Base-by-base conservation (phyloP, 2,113 vertebrate species). In the Notarius quadriscutis region DNA sequence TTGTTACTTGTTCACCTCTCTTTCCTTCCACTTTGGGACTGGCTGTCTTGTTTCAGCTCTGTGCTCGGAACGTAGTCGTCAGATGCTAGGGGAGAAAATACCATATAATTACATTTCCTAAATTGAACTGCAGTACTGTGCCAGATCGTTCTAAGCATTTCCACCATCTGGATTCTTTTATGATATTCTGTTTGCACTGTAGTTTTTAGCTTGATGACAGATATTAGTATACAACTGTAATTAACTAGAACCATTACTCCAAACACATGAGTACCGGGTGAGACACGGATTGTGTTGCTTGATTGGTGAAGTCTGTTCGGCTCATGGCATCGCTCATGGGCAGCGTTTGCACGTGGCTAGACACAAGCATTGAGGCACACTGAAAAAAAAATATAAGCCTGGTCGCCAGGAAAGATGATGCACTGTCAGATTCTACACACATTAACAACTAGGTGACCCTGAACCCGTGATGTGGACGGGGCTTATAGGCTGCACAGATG, bases 1-100 rank as follows among this genome's bases (percentile, higher is more conserved):
- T 48, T 41, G 63, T 12, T 17, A 41, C 41, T 41, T 41, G 41
- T 55, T 87, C 91, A 95, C 95, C 94, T 93, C 87, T 94, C 93
- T 9, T 86, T 94, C 41, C 84, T 67, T 5, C 53, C 69, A 53
- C 79, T 90, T 84, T 94, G 92, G 86, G 92, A 92, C 86, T 92
- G 92, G 86, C 91, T 92, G 25, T 93, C 91, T 83, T 90, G 55
- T 81, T 83, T 89, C 65, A 91, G 86, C 50, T 93, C 94, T 60
- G 92, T 75, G 74, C 62, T 92, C 58, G 90, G 90, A 87, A 90
- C 91, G 83, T 85, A 6, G 12, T 93, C 91, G 79, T 84, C 88
- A 88, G 92, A 89, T 22, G 34, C 92, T 92, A 65, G 12, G 75
- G 51, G 63, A 90, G 0, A 58, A 57, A 88, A n/a, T 87, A 50